Evolutionary conservation across 2,888 invertebrate species (phyloP), one percentile per base, ranked within the genome.

Genomic region (Luperina nickerlii): DNA sequence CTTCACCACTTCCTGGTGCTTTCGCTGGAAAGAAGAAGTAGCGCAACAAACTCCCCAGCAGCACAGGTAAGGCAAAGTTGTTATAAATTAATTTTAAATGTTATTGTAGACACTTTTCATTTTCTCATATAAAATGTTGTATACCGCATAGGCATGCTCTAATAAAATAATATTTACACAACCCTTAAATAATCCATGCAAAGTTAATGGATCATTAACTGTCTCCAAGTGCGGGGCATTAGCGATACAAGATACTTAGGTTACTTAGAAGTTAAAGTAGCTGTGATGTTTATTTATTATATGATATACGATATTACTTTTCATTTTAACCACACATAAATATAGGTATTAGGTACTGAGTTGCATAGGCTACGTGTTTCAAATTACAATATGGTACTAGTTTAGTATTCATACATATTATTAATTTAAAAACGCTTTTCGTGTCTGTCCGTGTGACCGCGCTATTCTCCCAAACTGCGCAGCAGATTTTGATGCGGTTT

Each of bases 251-350:
- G 81, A 83, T 85, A 83, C 83, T 69, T 84, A 67, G 45, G 38
- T 75, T 84, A 75, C 81, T 62, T 72, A 75, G 71, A 85, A 70
- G 54, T 73, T 76, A 77, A 77, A 85, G 70, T 65, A 82, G 82
- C 86, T 77, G 57, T 48, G 68, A 76, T 85, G 74, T 85, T 85
- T 85, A 82, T 84, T 80, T 85, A 84, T 71, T 85, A 54, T 63
- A 76, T 67, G 82, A 67, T 67, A 84, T 81, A 85, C 76, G 70
- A 85, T 85, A 84, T 85, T 77, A 85, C 67, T 84, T 84, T 81
- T 85, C 86, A 84, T 85, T 76, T 74, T 76, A 84, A 84, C 82
- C 82, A 67, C 86, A 84, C 86, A 82, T 74, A 76, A 73, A 71
- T 71, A 76, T 85, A 54, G 48, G 45, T 72, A 71, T 68, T 66